These are phyloP conservation scores for Schizothorax lantsangensis DNA, from an alignment of 2,797 vertebrate genomes.

Conservation along the genomic window DNA sequence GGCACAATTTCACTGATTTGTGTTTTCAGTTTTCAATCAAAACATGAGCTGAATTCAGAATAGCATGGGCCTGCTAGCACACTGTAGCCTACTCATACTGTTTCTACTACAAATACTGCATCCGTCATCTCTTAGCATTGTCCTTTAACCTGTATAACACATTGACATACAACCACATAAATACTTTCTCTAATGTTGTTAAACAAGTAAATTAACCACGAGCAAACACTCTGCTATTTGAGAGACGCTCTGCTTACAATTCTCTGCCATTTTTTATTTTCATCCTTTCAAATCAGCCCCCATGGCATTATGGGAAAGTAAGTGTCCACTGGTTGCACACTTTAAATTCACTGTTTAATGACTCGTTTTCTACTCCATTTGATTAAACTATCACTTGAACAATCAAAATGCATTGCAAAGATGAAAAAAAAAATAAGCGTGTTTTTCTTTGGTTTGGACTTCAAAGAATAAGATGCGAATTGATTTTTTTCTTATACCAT, in stretches of 20 bases:
- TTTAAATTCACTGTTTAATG: neutral
- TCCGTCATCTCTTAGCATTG: neutral
- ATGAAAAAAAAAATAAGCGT: too few relatives aligned
- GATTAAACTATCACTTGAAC: neutral
- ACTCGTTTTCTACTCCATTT: neutral
- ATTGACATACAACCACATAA: neutral
- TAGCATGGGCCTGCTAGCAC: neutral
- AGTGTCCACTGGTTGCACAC: neutral
- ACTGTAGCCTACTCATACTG: neutral
- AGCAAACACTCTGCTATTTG: neutral
- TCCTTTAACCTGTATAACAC: neutral
- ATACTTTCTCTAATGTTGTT: neutral
- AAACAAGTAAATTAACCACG: neutral
- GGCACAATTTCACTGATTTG: constrained; percentile 72
- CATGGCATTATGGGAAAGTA: neutral
- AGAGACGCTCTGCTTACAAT: neutral
- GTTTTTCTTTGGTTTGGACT: too few relatives aligned
- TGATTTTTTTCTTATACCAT: too few relatives aligned
- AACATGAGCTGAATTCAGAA: neutral
- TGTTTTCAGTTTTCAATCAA: constrained; percentile 52
- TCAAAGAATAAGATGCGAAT: too few relatives aligned
- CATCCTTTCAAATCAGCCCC: neutral
- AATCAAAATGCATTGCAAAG: neutral
- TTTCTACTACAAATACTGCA: neutral
- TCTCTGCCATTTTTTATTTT: neutral